Percentiles rank a stretch among this genome's conserved stretches.
Evolutionary conservation across 2,888 invertebrate species (phyloP).

Genomic region (Iphiclides podalirius): DNA sequence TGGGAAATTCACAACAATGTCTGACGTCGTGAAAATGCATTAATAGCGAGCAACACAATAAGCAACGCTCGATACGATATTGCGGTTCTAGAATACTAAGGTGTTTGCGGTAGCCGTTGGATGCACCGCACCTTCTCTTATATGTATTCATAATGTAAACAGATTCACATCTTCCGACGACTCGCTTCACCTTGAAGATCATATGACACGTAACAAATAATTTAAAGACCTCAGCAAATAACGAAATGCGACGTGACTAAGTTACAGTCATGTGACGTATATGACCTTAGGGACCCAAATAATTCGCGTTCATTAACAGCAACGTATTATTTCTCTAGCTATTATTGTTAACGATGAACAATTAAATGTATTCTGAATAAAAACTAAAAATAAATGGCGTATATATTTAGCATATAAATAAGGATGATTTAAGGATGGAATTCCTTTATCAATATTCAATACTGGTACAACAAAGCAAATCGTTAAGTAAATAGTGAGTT

Average conservation of each 20-base stretch:
- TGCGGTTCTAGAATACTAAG: conserved; percentile 36
- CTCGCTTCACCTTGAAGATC: conserved; percentile 16
- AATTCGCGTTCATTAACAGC: conserved; percentile 32
- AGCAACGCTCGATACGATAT: conserved; percentile 34
- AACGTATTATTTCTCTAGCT: conserved; percentile 34
- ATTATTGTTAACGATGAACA: conserved; percentile 28
- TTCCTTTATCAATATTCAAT: too few relatives aligned
- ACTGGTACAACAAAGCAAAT: too few relatives aligned
- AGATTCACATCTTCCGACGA: conserved; percentile 8
- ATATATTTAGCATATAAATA: too few relatives aligned
- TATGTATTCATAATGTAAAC: neutral
- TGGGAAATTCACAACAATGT: conserved; percentile 53
- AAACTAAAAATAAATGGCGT: too few relatives aligned
- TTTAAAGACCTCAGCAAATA: conserved; percentile 19
- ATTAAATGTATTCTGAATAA: too few relatives aligned
- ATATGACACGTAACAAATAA: conserved; percentile 15
- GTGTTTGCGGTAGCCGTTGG: neutral
- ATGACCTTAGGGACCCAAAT: conserved; percentile 1
- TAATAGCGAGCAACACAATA: conserved; percentile 39
- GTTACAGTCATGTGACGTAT: conserved; percentile 4
- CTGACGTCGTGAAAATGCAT: conserved; percentile 41
- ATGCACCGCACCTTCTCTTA: conserved; percentile 5
- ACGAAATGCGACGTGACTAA: conserved; percentile 8
- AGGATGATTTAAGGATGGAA: too few relatives aligned
- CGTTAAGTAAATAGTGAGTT: too few relatives aligned